Percentiles rank a stretch among this genome's conserved stretches.
These are phyloP conservation scores for Echinarachnius parma DNA, from an alignment of 53 echinoderm and acorn worm species.

Conservation along the genomic window DNA sequence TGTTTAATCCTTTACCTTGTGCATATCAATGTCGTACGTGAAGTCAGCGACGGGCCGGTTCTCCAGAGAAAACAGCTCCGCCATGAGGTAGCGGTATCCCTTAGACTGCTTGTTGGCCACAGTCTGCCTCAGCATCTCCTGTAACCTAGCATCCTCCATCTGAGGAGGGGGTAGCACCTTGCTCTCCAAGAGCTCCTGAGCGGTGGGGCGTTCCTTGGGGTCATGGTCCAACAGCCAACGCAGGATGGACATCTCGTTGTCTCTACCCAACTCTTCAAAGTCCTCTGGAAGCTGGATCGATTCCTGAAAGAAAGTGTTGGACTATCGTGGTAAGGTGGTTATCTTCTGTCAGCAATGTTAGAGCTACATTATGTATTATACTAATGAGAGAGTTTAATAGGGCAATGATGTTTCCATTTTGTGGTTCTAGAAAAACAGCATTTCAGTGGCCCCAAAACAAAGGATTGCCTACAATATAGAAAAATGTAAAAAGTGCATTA, in stretches of 20 bases:
- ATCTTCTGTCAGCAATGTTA: too few species aligned
- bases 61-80: slow-evolving; percentile 71
- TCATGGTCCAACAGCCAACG: slow-evolving; percentile 92
- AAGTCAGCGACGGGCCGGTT: slow-evolving; percentile 64
- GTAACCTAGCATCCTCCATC: slow-evolving; percentile 86
- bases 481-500: too few species aligned
- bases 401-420: too few species aligned
- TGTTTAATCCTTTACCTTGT: slow-evolving; percentile 59
- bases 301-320: too few species aligned
- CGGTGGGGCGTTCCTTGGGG: slow-evolving; percentile 81
- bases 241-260: slow-evolving; percentile 54
- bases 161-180: slow-evolving; percentile 82
- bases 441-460: too few species aligned
- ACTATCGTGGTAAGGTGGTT: too few species aligned
- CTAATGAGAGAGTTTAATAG: too few species aligned
- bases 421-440: too few species aligned
- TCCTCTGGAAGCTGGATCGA: slow-evolving; percentile 85
- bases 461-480: too few species aligned
- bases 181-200: slow-evolving; percentile 84
- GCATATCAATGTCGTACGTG: slow-evolving; percentile 89
- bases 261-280: slow-evolving; percentile 61
- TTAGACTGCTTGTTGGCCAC: slow-evolving; percentile 80
- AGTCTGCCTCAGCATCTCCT: slow-evolving; percentile 94
- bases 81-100: slow-evolving; percentile 78
- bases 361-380: too few species aligned